phyloP scores from a whole-genome alignment of 2,113 vertebrate species.

The Corydoras maculifer region DNA sequence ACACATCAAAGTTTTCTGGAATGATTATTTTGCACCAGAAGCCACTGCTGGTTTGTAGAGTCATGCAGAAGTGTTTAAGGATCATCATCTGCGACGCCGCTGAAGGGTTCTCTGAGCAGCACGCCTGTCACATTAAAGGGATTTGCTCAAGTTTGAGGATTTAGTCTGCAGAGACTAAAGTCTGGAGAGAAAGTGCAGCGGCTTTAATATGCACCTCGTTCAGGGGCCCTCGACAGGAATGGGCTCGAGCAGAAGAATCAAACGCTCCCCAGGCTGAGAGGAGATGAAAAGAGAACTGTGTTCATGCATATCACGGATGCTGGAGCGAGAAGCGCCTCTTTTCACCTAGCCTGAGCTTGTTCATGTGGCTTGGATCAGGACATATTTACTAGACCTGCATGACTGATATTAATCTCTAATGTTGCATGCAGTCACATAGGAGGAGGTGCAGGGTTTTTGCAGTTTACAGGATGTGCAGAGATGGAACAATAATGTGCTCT shows the following conservation, averaged over 20 bases:
- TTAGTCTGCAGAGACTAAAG: not conserved
- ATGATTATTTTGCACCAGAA: too few relatives aligned
- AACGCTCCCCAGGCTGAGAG: constrained; percentile 16
- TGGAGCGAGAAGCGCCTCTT: not conserved
- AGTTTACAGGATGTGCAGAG: not conserved
- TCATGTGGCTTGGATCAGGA: not conserved
- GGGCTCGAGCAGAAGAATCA: constrained; percentile 39
- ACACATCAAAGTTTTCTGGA: too few relatives aligned
- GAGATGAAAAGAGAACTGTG: constrained; percentile 28
- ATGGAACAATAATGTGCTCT: too few relatives aligned
- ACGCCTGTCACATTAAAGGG: constrained; percentile 42
- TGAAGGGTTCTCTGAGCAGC: constrained; percentile 3
- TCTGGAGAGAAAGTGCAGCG: constrained; percentile 30
- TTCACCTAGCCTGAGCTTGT: not conserved
- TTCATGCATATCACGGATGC: constrained; percentile 30
- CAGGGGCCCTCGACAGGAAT: constrained; percentile 39
- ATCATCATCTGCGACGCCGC: too few relatives aligned
- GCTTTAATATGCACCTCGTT: constrained; percentile 47
- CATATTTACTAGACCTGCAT: too few relatives aligned
- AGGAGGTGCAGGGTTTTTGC: not conserved
- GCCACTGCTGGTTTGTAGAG: too few relatives aligned
- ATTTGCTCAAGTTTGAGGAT: constrained; percentile 37
- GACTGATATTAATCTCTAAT: not conserved
- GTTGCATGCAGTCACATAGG: not conserved
- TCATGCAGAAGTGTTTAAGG: constrained; percentile 34